Base-by-base conservation (phyloP, 2,113 vertebrate genomes). In the Hipposideros armiger region DNA sequence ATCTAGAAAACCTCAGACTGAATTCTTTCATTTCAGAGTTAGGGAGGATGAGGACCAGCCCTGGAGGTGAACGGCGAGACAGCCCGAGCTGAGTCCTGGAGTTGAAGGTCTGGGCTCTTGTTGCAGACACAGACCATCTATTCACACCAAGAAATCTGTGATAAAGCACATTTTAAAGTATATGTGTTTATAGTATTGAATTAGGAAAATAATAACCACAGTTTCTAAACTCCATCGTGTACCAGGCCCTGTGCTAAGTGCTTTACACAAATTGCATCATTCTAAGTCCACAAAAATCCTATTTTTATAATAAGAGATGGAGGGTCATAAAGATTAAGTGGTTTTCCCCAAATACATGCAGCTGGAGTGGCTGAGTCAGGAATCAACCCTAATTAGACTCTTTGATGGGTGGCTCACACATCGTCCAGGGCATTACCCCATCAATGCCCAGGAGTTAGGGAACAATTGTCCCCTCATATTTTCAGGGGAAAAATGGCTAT, bases 381-480 rank as follows among this genome's bases (percentile, higher is more conserved):
- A 22, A 28, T 56, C 30, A 22, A 15, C 66, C 47, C 47, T 50
- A 11, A 24, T 3, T 24, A 7, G 24, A 4, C 19, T 54, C n/a
- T 26, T 47, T 3, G 28, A 60, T 16, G 69, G 14, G 17, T 6
- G 4, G 45, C 5, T 42, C 69, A 13, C 4, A 2, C 17, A 2
- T 20, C 26, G 19, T 24, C 13, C 36, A 13, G 17, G 1, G 11
- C 1, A 45, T 1, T 50, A 2, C 4, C 3, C 11, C 30, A 2
- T 22, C 30, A 9, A 11, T 7, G 50, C 11, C 32, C 16, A 24
- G 54, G 32, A 2, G 28, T n/a, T 28, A 17, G n/a, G 50, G 47
- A 11, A 11, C 11, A 3, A 32, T 4, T 1, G 1, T 4, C 17
- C 54, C 14, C 28, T 56, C 58, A 50, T 50, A 50, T 50, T 50